phyloP scores from a whole-genome alignment of 2,113 vertebrate genomes.

The Cyanoderma ruficeps region DNA sequence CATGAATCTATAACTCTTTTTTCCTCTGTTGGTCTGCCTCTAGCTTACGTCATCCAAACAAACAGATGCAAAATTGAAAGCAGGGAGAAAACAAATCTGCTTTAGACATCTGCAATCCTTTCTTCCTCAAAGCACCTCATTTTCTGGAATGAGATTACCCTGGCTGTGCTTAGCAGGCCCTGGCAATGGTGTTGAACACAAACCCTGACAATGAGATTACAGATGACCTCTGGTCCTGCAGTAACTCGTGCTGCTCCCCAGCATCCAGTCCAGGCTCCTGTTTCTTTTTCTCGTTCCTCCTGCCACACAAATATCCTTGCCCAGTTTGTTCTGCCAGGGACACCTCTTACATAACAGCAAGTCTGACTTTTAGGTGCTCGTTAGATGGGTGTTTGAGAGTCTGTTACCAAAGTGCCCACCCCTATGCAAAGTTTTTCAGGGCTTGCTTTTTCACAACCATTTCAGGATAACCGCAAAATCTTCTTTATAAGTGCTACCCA shows the following conservation, averaged over 20 bases:
- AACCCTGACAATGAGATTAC: not conserved
- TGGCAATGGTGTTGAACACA: not conserved
- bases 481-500: not conserved
- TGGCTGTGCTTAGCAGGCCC: constrained; percentile 13
- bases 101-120: constrained; percentile 49
- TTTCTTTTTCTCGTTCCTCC: not conserved
- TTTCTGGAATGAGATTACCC: constrained; percentile 14
- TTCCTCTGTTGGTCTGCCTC: constrained; percentile 25
- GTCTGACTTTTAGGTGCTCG: not conserved
- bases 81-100: constrained; percentile 61
- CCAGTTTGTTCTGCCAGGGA: not conserved
- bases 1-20: not conserved
- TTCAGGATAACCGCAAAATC: not conserved
- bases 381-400: not conserved
- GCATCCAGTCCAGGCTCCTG: not conserved
- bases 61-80: constrained; percentile 67
- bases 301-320: not conserved
- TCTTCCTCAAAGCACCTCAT: not conserved
- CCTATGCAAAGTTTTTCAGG: not conserved
- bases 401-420: not conserved
- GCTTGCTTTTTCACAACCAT: not conserved
- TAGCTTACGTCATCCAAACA: constrained; percentile 47
- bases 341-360: not conserved
- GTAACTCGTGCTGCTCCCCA: constrained; percentile 1
- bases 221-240: not conserved